A percentile compares a stretch with the other conserved stretches of the same genome.
These are phyloP conservation scores for Patella ulyssiponensis DNA, from an alignment of 2,888 invertebrate genomes.

Conservation along the genomic window DNA sequence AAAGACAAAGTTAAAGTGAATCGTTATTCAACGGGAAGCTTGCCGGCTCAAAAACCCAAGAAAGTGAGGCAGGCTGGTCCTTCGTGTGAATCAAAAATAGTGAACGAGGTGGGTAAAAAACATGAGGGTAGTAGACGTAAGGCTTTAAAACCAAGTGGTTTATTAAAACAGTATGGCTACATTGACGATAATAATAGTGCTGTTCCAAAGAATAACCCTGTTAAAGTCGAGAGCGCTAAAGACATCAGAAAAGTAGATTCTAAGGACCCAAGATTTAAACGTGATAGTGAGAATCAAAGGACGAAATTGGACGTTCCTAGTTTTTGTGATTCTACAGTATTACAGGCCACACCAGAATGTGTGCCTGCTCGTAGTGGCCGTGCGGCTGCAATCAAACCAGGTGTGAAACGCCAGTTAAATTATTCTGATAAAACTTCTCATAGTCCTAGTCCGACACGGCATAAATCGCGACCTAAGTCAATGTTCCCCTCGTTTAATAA, in stretches of 20 bases:
- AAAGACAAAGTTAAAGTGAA: conserved; percentile 24
- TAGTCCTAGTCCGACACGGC: conserved; percentile 25
- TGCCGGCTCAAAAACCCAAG: conserved; percentile 16
- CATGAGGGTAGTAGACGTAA: conserved; percentile 17
- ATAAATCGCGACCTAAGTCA: conserved; percentile 12
- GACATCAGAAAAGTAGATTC: conserved; percentile 1
- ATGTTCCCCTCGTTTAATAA: background rate
- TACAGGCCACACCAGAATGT: background rate
- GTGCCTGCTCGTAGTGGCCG: background rate
- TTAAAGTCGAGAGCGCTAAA: background rate
- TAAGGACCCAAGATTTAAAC: background rate
- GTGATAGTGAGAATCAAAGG: background rate
- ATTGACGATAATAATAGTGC: conserved; percentile 22
- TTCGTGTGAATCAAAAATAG: conserved; percentile 1
- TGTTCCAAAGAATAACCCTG: conserved; percentile 4
- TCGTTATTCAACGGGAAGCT: conserved; percentile 20
- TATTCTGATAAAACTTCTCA: conserved; percentile 20
- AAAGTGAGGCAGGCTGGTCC: conserved; percentile 12
- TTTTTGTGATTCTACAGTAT: background rate
- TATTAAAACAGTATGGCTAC: conserved; percentile 25
- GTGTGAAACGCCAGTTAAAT: conserved; percentile 20
- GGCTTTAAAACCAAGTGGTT: conserved; percentile 15
- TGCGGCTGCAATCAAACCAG: background rate
- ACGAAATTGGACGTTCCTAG: conserved; percentile 8
- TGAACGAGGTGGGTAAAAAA: background rate